Percentiles rank a stretch among this genome's conserved stretches.
Conservation (phyloP, 2,113 vertebrate genomes). For the Neodon shergylaensis region DNA sequence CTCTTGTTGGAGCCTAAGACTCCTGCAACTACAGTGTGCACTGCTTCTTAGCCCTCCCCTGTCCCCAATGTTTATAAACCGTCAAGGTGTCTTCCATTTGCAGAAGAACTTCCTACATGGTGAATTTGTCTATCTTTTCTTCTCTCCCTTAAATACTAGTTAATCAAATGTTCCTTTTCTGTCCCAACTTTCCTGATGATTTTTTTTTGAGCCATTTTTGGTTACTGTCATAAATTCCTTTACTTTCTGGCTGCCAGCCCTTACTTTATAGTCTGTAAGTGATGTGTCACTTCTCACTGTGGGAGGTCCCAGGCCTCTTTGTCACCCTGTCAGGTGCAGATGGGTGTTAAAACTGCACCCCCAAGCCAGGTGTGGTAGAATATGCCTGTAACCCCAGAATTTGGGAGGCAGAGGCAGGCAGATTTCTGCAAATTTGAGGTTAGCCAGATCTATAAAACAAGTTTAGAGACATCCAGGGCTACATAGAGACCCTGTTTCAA, state of each 20-base stretch:
- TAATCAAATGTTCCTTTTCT: conserved; percentile 49
- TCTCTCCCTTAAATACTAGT: background rate
- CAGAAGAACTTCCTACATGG: background rate
- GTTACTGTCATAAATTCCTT: conserved; percentile 48
- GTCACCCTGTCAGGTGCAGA: background rate
- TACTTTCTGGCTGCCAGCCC: background rate
- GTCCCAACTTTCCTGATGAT: background rate
- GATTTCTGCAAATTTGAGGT: background rate
- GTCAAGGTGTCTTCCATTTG: background rate
- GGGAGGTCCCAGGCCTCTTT: background rate
- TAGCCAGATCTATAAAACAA: background rate
- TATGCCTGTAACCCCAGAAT: background rate
- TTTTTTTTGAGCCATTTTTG: conserved; percentile 48
- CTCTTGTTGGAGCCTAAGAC: background rate
- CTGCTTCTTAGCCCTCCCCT: no score
- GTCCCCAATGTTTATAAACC: background rate
- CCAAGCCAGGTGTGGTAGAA: background rate
- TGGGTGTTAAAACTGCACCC: background rate
- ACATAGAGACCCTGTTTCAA: background rate
- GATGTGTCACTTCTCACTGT: background rate
- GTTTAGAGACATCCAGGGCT: background rate
- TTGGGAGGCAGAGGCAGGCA: background rate
- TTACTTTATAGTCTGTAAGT: conserved; percentile 18
- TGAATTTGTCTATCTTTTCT: background rate
- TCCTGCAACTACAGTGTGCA: rapidly evolving